Base-by-base conservation (phyloP, 2,797 vertebrate genomes). In the Brachyrhaphis roseni region DNA sequence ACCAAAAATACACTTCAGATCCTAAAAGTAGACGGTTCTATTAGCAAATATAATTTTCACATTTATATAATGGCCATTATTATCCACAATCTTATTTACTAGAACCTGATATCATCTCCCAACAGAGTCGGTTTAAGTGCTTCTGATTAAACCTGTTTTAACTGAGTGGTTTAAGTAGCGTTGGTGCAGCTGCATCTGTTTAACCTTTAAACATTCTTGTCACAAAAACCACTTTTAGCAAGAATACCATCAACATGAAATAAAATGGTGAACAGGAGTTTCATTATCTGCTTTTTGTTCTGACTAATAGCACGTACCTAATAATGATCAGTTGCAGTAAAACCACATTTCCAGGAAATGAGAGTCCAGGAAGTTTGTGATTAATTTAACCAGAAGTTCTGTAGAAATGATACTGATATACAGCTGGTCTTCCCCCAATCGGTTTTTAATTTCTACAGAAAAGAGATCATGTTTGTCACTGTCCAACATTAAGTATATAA, bases 101-200 rank as follows among this genome's bases (percentile, higher is more conserved):
- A 16, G 26, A 46, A 71, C 41, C 13, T 71, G 26, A 46, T 16
- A 71, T 16, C 7, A 45, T n/a, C 68, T 46, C 2, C 28, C 68
- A 28, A 7, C 26, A 46, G 68, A n/a, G 11, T 71, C 12, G 43
- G 11, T n/a, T 11, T 13, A 71, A 66, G 26, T 68, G 11, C 13
- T 71, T 8, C 36, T 75, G 26, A 34, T 62, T 47, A 45, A 59
- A 53, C 2, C 36, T 73, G 53, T 43, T 55, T 68, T n/a, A 41
- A 36, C 34, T 4, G 10, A 72, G 16, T 13, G 10, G 12, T 8
- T 43, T 28, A 70, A 83, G 26, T 7, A 85, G 31, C 28, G n/a
- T 55, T 1, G 11, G 5, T 72, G 75, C 74, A 85, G 57, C 45
- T 78, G 72, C 75, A 10, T 20, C n/a, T 18, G 15, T 46, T 80